Evolutionary conservation across 2,888 invertebrate species (phyloP).

Genomic region (Osmoderma eremita): DNA sequence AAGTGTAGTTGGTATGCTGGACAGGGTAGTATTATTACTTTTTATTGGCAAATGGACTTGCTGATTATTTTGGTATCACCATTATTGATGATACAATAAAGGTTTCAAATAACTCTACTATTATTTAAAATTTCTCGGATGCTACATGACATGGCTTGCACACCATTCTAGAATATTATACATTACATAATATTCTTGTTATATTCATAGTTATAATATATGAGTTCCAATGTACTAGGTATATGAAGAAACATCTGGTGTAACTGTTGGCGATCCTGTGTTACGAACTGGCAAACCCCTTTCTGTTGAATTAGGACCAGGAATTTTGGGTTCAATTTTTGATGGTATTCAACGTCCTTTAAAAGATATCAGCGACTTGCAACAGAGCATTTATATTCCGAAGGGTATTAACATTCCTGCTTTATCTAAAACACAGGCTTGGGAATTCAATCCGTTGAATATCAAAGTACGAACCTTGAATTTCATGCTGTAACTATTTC

Average conservation of each 20-base stretch:
- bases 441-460: conserved; percentile 92
- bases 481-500: conserved; percentile 14
- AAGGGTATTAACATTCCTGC: conserved; percentile 98
- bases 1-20: no score
- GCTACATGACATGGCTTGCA: no score
- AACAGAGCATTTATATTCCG: conserved; percentile 98
- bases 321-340: conserved; percentile 99
- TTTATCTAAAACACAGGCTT: conserved; percentile 79
- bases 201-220: neutral
- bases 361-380: conserved; percentile 94
- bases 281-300: conserved; percentile 98
- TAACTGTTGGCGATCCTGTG: conserved; percentile 99
- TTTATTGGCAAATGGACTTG: no score
- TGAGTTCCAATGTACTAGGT: conserved; percentile 68
- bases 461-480: conserved; percentile 71
- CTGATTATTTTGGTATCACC: no score
- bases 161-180: no score
- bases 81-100: no score
- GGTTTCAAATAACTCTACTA: no score
- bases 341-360: conserved; percentile 99
- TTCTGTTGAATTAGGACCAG: conserved; percentile 98
- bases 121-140: no score
- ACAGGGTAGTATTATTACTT: no score
- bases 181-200: neutral
- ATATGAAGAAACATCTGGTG: conserved; percentile 96